Evolutionary conservation across 2,113 vertebrate genomes (phyloP), one percentile per base, ranked within the genome.

Genomic region (Atrichornis clamosus): DNA sequence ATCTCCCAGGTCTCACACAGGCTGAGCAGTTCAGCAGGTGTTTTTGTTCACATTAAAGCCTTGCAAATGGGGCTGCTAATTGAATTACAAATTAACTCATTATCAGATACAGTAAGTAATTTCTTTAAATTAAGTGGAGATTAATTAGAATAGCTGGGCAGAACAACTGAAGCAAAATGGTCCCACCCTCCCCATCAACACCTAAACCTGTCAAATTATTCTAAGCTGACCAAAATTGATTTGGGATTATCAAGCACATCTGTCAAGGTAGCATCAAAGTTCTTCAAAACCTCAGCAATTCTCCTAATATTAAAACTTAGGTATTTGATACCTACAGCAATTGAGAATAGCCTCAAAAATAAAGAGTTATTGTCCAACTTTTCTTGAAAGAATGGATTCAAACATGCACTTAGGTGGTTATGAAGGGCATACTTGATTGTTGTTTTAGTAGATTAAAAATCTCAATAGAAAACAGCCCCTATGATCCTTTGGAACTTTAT

Each of bases 41-140:
- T 11, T 92, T 92, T 46, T 75, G 39, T 76, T 94, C 92, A 60
- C 80, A 39, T 72, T 92, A 90, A 94, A 95, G 78, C 22, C 73
- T 94, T 41, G 78, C 84, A 94, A 97, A 93, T 93, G 90, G 76
- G n/a, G 32, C 90, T 92, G 83, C 86, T 95, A 97, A 97, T 94
- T 96, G 96, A 94, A 95, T 97, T 96, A 96, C 93, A 96, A 94
- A 95, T 97, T 90, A 95, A 92, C 90, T 97, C 73, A 95, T 95
- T 96, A 96, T 92, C 92, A n/a, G 90, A 92, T 93, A 94, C 67
- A 73, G 93, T 87, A 93, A 89, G 88, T 89, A 94, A 96, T 96
- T 96, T 90, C 85, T 96, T 96, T 93, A 97, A 92, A 97, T 95
- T 92, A 97, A 93, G 83, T 52, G 60, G 86, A 90, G 88, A 96